Evolutionary conservation across 2,113 vertebrate species (phyloP).

Genomic region (Carollia perspicillata): DNA sequence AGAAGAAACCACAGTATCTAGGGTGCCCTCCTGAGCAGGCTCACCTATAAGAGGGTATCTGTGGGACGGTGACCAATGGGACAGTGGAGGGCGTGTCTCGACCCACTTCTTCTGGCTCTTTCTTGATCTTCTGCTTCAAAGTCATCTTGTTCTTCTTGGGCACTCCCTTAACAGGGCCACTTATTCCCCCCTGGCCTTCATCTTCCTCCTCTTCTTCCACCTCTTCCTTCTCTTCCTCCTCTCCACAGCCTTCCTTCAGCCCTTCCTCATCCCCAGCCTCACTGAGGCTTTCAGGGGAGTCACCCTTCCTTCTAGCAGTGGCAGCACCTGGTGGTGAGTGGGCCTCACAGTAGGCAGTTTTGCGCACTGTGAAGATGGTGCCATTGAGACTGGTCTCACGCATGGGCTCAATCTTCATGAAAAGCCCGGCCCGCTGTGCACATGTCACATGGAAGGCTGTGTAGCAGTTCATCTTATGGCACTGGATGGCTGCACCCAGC

Average conservation of each 20-base stretch:
- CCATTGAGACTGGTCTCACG: slow-evolving; percentile 94
- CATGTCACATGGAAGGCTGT: slow-evolving; percentile 98
- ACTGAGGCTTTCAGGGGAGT: slow-evolving; percentile 21
- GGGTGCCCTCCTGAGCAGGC: slow-evolving; percentile 41
- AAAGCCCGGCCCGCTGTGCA: slow-evolving; percentile 94
- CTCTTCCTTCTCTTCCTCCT: slow-evolving; percentile 66
- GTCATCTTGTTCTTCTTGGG: slow-evolving; percentile 85
- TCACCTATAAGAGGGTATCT: slow-evolving; percentile 94
- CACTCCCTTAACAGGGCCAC: slow-evolving; percentile 66
- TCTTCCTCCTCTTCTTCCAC: slow-evolving; percentile 77
- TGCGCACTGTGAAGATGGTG: slow-evolving; percentile 95
- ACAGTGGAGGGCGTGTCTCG: slow-evolving; percentile 68
- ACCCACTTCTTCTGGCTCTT: slow-evolving; percentile 79
- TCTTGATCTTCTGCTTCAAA: slow-evolving; percentile 92
- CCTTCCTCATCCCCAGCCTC: slow-evolving; percentile 79
- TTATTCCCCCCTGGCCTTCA: slow-evolving; percentile 79
- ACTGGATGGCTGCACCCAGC: slow-evolving; percentile 94
- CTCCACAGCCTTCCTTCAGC: slow-evolving; percentile 81
- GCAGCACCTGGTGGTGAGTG: slow-evolving; percentile 87
- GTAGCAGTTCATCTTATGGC: slow-evolving; percentile 98
- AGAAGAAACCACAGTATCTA: neutral
- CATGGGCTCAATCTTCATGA: slow-evolving; percentile 99
- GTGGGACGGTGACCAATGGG: slow-evolving; percentile 86
- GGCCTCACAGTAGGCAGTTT: slow-evolving; percentile 94
- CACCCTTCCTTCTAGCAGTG: slow-evolving; percentile 66